Base-by-base conservation (phyloP, 2,797 vertebrate genomes). In the Galagoides demidoff region DNA sequence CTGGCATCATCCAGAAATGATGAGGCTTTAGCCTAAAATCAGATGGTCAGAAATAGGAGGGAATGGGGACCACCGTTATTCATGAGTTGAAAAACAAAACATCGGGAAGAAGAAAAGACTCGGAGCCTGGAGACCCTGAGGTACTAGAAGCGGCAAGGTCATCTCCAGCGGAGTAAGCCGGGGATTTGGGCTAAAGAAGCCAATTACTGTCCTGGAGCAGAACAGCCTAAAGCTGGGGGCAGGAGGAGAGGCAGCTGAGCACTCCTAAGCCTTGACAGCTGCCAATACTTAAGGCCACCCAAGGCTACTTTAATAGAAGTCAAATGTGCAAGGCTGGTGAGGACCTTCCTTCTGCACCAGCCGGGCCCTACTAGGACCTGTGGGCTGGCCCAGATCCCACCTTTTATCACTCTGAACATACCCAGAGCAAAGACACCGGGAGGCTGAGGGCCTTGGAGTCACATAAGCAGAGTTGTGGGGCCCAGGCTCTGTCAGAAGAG, bases 81-180 rank as follows among this genome's bases (percentile, higher is more conserved):
- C 52, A 8, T 22, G 29, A 68, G 57, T 20, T 57, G 27, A 29
- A 74, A 45, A 59, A 29, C 11, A 23, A 73, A 83, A n/a, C 22
- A 1, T 10, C 10, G 11, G 7, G 20, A 14, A 34, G 37, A 45
- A 43, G 39, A 66, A 34, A 8, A 11, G 66, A 66, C 13, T 45
- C 25, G 7, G 45, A 45, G 49, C 17, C 1, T 0, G 0, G 22
- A 5, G 17, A 3, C 2, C 20, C 31, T 39, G 45, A 27, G 19
- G 34, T 23, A 20, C 64, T 34, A 13, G n/a, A n/a, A 31, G 5
- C 5, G 4, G 52, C 17, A 37, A 37, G 31, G n/a, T 27, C 5
- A 13, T 49, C 8, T 55, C 31, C 6, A 39, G 3, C 20, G 14
- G 34, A 8, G 22, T 2, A 27, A 34, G 49, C 22, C 25, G 12